Percentiles rank a stretch among this genome's conserved stretches.
Conservation (phyloP, 53 echinoderm and acorn worm species). For the Temnopleurus reevesii region DNA sequence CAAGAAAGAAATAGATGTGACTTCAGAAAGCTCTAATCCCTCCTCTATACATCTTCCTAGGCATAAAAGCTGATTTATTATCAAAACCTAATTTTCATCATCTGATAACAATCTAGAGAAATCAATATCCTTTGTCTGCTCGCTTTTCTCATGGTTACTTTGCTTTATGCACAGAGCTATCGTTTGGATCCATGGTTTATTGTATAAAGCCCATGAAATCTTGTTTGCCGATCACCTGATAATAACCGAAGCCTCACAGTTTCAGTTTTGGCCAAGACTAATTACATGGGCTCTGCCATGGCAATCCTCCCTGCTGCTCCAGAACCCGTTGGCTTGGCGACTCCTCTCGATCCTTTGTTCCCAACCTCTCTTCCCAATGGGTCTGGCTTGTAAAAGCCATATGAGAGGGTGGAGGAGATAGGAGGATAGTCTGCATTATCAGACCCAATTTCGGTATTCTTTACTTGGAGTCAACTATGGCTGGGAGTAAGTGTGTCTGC, state of each 20-base stretch:
- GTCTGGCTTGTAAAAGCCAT: slow-evolving; percentile 10
- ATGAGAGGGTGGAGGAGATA: neutral
- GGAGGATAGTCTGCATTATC: neutral
- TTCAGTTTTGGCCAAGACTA: slow-evolving; percentile 35
- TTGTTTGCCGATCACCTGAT: slow-evolving; percentile 30
- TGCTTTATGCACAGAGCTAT: neutral
- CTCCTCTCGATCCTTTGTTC: slow-evolving; percentile 39
- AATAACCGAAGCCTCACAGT: neutral
- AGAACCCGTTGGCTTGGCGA: slow-evolving; percentile 18
- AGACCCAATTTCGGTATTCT: neutral
- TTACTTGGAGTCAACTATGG: too few relatives aligned
- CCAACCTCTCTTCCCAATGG: slow-evolving; percentile 7
- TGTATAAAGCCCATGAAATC: too few relatives aligned
- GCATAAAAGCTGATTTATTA: neutral
- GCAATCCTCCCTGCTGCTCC: neutral
- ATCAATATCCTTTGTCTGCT: slow-evolving; percentile 12
- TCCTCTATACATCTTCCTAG: neutral
- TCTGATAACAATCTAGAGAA: slow-evolving; percentile 22
- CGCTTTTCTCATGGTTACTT: slow-evolving; percentile 4
- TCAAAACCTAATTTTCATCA: neutral
- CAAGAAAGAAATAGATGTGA: too few relatives aligned
- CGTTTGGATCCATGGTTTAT: too few relatives aligned
- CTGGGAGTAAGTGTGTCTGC: too few relatives aligned
- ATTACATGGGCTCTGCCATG: neutral
- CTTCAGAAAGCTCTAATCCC: too few relatives aligned